Conservation (phyloP, 2,888 invertebrate genomes). For the Laspeyria flexula region DNA sequence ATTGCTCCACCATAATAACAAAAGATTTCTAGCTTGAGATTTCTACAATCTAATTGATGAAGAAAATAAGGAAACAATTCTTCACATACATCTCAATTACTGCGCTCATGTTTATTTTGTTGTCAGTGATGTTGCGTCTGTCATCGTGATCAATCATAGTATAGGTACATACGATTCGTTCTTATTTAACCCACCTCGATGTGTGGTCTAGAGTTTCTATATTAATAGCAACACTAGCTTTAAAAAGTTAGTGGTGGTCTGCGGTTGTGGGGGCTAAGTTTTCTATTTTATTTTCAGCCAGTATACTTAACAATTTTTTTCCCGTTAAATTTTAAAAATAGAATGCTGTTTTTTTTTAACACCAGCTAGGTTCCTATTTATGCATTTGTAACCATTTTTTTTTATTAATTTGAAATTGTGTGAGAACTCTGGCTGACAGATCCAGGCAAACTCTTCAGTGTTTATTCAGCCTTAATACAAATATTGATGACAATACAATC, state of each 20-base stretch:
- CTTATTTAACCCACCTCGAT: conserved; percentile 20
- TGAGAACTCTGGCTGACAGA: no score
- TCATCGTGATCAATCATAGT: conserved; percentile 19
- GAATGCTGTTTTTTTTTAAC: no score
- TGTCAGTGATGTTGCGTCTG: conserved; percentile 12
- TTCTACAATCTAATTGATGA: conserved; percentile 5
- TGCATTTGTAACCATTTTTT: no score
- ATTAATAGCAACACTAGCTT: conserved; percentile 1
- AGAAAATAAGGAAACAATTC: conserved; percentile 3
- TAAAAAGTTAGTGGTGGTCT: conserved; percentile 2
- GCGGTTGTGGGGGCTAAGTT: background rate
- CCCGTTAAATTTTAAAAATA: no score
- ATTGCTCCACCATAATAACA: background rate
- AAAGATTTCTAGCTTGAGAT: background rate
- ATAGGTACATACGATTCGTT: no score
- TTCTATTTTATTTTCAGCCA: background rate
- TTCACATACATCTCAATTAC: conserved; percentile 1
- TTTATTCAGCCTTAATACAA: no score
- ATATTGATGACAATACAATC: no score
- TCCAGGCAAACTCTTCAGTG: no score
- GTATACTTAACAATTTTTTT: no score
- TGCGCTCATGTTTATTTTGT: conserved; percentile 6
- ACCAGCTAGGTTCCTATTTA: no score
- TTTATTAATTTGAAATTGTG: no score
- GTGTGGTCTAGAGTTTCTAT: conserved; percentile 30